Conservation (phyloP, 2,113 vertebrate genomes). For the Nothoprocta pentlandii region DNA sequence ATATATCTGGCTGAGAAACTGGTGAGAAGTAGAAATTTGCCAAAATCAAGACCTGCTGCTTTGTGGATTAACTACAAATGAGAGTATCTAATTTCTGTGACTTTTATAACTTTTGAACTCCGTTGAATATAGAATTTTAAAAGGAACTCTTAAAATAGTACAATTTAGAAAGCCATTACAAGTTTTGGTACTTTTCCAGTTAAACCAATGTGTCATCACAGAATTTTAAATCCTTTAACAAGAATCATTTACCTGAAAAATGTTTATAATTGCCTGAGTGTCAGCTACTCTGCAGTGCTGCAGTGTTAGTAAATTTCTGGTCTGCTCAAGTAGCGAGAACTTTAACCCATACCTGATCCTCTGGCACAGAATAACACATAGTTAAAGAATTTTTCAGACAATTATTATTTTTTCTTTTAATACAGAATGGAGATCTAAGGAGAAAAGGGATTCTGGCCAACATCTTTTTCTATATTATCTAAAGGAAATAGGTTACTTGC, state of each 20-base stretch:
- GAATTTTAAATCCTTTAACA: background rate
- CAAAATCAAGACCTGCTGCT: background rate
- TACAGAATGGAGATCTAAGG: background rate
- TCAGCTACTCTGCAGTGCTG: background rate
- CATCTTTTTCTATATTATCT: background rate
- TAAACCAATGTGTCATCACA: background rate
- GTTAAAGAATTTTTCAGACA: background rate
- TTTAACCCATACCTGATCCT: background rate
- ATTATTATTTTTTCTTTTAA: background rate
- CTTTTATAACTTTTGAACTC: background rate
- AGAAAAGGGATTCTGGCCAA: background rate
- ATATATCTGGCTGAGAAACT: background rate
- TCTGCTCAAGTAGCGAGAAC: background rate
- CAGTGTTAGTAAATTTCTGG: background rate
- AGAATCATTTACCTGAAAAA: background rate
- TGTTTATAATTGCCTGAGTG: background rate
- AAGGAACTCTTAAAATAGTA: background rate
- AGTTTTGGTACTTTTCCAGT: background rate
- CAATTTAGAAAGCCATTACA: background rate
- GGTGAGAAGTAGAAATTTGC: background rate
- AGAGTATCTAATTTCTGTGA: background rate
- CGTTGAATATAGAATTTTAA: background rate
- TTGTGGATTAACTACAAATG: background rate
- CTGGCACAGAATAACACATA: background rate
- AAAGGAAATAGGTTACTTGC: background rate